Evolutionary conservation across 2,888 invertebrate species (phyloP).

Genomic region (Cheilosia scutellata): DNA sequence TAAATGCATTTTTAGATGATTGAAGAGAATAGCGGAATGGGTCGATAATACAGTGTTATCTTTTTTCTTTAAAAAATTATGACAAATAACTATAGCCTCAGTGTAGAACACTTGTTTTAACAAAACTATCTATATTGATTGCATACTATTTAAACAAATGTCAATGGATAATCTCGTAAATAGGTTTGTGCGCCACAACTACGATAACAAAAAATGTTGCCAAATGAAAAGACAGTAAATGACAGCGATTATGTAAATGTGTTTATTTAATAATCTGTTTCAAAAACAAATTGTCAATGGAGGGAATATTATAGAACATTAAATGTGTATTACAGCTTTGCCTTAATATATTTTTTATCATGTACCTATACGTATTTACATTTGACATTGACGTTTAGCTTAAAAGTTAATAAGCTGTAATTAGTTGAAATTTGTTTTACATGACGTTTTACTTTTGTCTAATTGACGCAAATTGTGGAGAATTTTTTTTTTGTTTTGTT

Average conservation of each 20-base stretch:
- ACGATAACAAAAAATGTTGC: constrained; percentile 10
- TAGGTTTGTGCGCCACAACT: constrained; percentile 6
- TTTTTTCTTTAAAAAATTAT: neutral
- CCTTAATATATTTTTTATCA: constrained; percentile 66
- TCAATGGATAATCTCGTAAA: constrained; percentile 24
- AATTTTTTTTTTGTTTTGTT: no score
- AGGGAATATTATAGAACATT: constrained; percentile 16
- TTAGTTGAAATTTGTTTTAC: constrained; percentile 26
- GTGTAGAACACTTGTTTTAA: constrained; percentile 39
- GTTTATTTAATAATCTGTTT: constrained; percentile 22
- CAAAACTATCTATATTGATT: constrained; percentile 5
- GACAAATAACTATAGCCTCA: neutral
- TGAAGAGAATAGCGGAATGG: neutral
- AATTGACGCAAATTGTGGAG: constrained; percentile 13
- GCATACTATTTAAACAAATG: constrained; percentile 58
- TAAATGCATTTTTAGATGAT: constrained; percentile 29
- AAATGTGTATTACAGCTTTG: constrained; percentile 45
- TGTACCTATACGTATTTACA: constrained; percentile 27
- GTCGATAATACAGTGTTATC: constrained; percentile 7
- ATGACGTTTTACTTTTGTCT: neutral
- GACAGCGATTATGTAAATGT: constrained; percentile 31
- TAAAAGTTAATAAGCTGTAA: constrained; percentile 52
- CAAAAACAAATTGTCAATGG: constrained; percentile 31
- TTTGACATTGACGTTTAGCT: constrained; percentile 63
- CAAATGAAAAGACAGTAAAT: constrained; percentile 18